phyloP scores from a whole-genome alignment of 2,888 invertebrate species.

The Leptinotarsa haldemani region DNA sequence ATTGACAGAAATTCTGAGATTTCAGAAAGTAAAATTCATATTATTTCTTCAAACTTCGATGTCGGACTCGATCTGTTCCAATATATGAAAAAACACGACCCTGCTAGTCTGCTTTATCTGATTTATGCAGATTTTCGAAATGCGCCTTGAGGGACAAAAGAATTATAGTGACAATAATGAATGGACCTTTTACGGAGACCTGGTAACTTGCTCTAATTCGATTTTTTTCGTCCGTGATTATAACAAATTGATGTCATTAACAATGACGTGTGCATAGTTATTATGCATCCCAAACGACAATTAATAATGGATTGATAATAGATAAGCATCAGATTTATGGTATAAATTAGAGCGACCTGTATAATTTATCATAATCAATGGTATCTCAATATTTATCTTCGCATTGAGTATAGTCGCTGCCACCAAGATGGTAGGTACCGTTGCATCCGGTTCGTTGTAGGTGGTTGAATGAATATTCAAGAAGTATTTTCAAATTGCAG shows the following conservation, averaged over 20 bases:
- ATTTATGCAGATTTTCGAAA: slow-evolving; percentile 1
- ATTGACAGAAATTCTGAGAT: background rate
- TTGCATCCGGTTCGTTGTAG: background rate
- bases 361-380: slow-evolving; percentile 40
- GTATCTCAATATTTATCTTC: slow-evolving; percentile 41
- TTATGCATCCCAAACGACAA: slow-evolving; percentile 36
- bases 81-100: too few relatives aligned
- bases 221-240: slow-evolving; percentile 33
- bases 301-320: slow-evolving; percentile 42
- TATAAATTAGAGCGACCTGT: slow-evolving; percentile 36
- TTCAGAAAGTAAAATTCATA: too few relatives aligned
- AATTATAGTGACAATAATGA: slow-evolving; percentile 12
- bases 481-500: background rate
- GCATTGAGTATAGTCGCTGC: slow-evolving; percentile 30
- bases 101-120: background rate
- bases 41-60: too few relatives aligned
- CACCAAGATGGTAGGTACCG: background rate
- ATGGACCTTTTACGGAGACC: slow-evolving; percentile 12
- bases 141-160: slow-evolving; percentile 11
- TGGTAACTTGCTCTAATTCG: slow-evolving; percentile 24
- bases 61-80: too few relatives aligned
- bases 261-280: slow-evolving; percentile 35
- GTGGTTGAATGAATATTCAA: background rate
- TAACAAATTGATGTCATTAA: slow-evolving; percentile 37
- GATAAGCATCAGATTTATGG: slow-evolving; percentile 36